Evolutionary conservation across 2,888 invertebrate genomes (phyloP).

Genomic region (Anthophora plumipes): DNA sequence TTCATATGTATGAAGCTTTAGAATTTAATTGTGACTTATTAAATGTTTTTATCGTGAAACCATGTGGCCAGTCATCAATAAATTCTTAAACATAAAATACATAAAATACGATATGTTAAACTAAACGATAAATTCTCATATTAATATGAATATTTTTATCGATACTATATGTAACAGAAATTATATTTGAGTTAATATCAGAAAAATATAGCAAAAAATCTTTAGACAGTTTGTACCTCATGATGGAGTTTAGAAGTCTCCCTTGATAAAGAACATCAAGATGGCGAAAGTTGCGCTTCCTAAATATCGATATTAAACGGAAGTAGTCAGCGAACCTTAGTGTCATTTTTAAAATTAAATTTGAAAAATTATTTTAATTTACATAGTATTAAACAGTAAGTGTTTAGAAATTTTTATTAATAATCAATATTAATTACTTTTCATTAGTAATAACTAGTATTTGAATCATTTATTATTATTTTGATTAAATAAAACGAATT

Average conservation of each 20-base stretch:
- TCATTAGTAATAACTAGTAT: neutral
- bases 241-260: conserved; percentile 70
- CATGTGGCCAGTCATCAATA: conserved; percentile 60
- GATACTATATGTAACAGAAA: neutral
- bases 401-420: neutral
- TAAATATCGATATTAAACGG: conserved; percentile 36
- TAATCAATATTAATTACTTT: neutral
- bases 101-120: conserved; percentile 7
- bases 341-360: neutral
- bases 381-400: neutral
- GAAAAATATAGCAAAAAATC: conserved; percentile 46
- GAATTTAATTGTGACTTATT: neutral
- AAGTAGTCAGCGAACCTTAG: conserved; percentile 32
- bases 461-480: neutral
- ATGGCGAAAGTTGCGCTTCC: conserved; percentile 75
- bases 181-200: neutral
- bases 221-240: conserved; percentile 74
- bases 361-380: neutral
- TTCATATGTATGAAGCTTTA: neutral
- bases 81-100: conserved; percentile 12
- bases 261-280: conserved; percentile 74
- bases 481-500: neutral
- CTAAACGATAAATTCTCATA: neutral
- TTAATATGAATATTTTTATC: neutral
- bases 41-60: conserved; percentile 15